These are phyloP conservation scores for Mesopsocus fuscifrons DNA, from an alignment of 2,888 invertebrate species.

Conservation along the genomic window DNA sequence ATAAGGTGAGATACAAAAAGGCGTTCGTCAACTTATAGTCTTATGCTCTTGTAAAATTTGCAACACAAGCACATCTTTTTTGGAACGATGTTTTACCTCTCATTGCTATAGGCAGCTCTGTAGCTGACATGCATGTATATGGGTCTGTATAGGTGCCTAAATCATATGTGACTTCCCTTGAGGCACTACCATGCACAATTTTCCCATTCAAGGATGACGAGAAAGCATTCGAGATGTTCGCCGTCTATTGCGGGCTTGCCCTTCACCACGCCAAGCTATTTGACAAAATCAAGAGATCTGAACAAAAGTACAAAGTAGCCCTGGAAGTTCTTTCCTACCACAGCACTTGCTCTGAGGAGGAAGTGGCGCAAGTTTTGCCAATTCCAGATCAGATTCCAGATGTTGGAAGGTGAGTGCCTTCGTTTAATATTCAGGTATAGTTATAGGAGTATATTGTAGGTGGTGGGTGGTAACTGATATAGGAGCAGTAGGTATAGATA, in stretches of 20 bases:
- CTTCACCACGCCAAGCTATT: constrained; percentile 70
- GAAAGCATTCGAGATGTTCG: constrained; percentile 63
- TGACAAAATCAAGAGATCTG: constrained; percentile 61
- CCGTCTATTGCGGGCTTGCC: constrained; percentile 69
- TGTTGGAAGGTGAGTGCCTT: constrained; percentile 8
- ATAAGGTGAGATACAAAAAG: constrained; percentile 20
- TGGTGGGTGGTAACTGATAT: too few species aligned
- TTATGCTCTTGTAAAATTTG: too few species aligned
- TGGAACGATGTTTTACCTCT: too few species aligned
- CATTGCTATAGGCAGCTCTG: too few species aligned
- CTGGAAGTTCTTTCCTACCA: constrained; percentile 71
- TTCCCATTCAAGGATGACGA: constrained; percentile 53
- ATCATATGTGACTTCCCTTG: too few species aligned
- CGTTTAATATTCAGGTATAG: neutral
- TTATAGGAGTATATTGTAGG: too few species aligned
- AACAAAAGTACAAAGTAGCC: constrained; percentile 65
- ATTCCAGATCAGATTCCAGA: neutral
- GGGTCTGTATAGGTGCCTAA: too few species aligned
- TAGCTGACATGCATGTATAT: too few species aligned
- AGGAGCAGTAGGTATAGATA: too few species aligned
- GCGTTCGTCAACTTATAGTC: neutral
- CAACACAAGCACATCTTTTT: too few species aligned
- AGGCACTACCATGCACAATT: too few species aligned
- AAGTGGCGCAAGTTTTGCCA: constrained; percentile 27
- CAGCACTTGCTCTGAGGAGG: constrained; percentile 55